Percentiles rank a stretch among this genome's conserved stretches.
Evolutionary conservation across 2,797 vertebrate genomes (phyloP).

Genomic region (Paedocypris micromegethes): DNA sequence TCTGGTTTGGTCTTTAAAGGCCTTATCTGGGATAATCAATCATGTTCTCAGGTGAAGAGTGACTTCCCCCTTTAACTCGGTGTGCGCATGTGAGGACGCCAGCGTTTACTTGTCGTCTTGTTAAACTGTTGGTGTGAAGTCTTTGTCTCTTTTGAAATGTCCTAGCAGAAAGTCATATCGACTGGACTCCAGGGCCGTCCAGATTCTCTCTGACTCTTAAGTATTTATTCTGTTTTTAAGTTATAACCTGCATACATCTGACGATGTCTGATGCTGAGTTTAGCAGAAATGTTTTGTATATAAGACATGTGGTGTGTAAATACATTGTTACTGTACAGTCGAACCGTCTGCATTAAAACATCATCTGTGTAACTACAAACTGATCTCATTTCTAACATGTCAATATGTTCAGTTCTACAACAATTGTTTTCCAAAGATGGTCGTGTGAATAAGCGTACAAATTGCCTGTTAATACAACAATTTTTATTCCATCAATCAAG

Average conservation of each 20-base stretch:
- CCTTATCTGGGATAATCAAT: neutral
- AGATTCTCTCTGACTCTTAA: conserved; percentile 34
- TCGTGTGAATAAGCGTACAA: neutral
- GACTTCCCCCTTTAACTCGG: conserved; percentile 27
- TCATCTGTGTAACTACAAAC: conserved; percentile 13
- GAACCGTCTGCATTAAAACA: conserved; percentile 37
- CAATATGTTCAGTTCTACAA: neutral
- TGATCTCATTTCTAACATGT: neutral
- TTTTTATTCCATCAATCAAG: too few species aligned
- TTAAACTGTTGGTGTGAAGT: neutral
- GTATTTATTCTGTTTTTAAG: conserved; percentile 51
- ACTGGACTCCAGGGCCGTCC: conserved; percentile 17
- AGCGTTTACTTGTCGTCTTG: neutral
- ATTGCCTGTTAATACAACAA: too few species aligned
- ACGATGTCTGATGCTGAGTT: conserved; percentile 16
- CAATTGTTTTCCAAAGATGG: neutral
- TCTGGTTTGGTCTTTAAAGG: neutral
- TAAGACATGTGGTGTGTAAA: conserved; percentile 43
- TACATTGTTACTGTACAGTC: conserved; percentile 44
- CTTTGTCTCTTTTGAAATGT: neutral
- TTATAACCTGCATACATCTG: conserved; percentile 37
- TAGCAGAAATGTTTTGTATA: conserved; percentile 34
- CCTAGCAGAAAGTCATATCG: conserved; percentile 14
- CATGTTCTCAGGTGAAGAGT: neutral
- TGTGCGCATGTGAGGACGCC: conserved; percentile 7